A percentile compares a stretch with the other conserved stretches of the same genome.
These are phyloP conservation scores for Caligus rogercresseyi DNA, from an alignment of 1,140 invertebrate genomes.

Conservation along the genomic window DNA sequence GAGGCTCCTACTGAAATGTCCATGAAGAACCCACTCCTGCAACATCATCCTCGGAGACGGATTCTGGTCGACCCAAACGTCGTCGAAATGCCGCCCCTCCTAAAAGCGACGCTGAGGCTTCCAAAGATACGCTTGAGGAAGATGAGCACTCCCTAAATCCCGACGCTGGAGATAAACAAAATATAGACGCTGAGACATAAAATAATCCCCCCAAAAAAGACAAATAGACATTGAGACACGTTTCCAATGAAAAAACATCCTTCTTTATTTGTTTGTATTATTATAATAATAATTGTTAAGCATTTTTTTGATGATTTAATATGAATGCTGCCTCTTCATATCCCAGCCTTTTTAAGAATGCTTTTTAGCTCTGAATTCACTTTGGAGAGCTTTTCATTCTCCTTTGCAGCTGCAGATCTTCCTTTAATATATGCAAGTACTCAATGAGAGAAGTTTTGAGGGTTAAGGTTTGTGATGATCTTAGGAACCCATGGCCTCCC, in stretches of 20 bases:
- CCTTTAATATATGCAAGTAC: not conserved
- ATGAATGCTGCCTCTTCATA: too few species aligned
- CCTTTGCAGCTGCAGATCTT: not conserved
- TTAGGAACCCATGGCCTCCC: not conserved
- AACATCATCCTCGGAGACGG: not conserved
- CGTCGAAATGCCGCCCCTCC: not conserved
- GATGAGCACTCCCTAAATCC: not conserved
- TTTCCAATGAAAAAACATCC: too few species aligned
- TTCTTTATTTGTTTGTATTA: too few species aligned
- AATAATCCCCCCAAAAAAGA: too few species aligned
- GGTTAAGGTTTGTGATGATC: not conserved
- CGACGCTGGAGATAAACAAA: not conserved
- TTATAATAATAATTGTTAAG: too few species aligned
- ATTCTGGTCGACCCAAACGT: not conserved
- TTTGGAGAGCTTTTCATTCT: not conserved
- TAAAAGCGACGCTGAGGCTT: not conserved
- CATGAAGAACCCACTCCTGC: too few species aligned
- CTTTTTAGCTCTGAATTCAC: not conserved
- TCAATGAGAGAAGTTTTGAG: not conserved
- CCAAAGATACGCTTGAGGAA: too few species aligned
- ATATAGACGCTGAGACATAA: not conserved
- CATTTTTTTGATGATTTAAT: too few species aligned
- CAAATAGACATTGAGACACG: too few species aligned
- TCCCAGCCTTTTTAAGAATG: not conserved
- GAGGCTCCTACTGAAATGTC: not conserved